Percentiles rank a stretch among this genome's conserved stretches.
Evolutionary conservation across 2,113 vertebrate genomes (phyloP).

Genomic region (Zosterops pallidus): DNA sequence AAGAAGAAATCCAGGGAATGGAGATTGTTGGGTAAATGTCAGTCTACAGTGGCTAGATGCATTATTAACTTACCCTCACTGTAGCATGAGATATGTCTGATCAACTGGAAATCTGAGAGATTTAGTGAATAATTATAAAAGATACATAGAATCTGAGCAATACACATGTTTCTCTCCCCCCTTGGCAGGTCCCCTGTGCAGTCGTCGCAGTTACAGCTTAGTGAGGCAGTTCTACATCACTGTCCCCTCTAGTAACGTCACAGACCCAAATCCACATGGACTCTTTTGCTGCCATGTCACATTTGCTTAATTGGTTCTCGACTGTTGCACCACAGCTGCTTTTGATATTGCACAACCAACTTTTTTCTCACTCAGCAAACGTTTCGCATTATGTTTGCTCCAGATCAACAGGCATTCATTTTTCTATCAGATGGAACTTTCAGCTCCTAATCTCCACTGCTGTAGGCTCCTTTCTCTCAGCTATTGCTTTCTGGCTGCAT

Average conservation of each 20-base stretch:
- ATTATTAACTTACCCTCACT: neutral
- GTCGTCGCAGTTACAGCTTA: neutral
- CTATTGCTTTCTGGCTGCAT: neutral
- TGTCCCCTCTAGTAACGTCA: neutral
- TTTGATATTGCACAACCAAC: slow-evolving; percentile 47
- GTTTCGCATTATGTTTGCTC: slow-evolving; percentile 43
- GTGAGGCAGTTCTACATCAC: neutral
- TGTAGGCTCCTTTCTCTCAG: neutral
- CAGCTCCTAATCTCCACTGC: neutral
- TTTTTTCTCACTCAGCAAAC: slow-evolving; percentile 50
- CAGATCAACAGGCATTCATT: slow-evolving; percentile 32
- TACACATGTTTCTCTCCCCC: rapidly evolving
- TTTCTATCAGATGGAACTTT: slow-evolving; percentile 43
- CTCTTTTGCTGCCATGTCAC: slow-evolving; percentile 47
- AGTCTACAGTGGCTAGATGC: rapidly evolving
- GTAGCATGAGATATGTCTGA: neutral
- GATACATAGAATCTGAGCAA: neutral
- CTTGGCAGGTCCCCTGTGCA: neutral
- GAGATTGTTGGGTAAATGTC: neutral
- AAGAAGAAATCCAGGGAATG: neutral
- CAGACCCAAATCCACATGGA: neutral
- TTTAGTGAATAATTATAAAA: neutral
- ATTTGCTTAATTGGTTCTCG: slow-evolving; percentile 41
- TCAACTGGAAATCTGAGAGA: neutral
- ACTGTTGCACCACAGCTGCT: slow-evolving; percentile 40